phyloP scores from a whole-genome alignment of 2,113 vertebrate genomes.

The Oxyruncus cristatus region DNA sequence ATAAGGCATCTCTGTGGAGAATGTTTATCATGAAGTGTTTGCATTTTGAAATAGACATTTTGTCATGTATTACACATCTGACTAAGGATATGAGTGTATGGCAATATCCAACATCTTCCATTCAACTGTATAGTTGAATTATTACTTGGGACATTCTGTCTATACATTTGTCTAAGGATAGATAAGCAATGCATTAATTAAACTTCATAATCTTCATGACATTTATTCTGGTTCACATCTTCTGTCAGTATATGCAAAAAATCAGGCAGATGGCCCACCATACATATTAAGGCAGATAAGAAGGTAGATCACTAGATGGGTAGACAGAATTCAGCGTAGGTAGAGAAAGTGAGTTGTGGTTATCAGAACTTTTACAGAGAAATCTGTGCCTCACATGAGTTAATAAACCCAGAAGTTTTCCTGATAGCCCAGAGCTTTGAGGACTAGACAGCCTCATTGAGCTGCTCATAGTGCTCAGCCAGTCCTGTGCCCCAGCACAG shows the following conservation, averaged over 20 bases:
- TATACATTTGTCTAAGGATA: neutral
- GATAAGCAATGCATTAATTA: neutral
- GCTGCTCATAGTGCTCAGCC: neutral
- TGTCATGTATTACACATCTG: neutral
- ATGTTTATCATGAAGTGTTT: constrained; percentile 50
- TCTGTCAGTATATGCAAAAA: neutral
- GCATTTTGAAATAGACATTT: constrained; percentile 26
- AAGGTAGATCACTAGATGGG: neutral
- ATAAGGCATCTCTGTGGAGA: constrained; percentile 40
- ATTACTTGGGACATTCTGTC: neutral
- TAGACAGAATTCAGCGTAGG: neutral
- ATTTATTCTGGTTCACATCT: neutral
- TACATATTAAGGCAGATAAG: neutral
- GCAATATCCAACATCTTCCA: neutral
- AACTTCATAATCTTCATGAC: neutral
- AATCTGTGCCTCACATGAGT: neutral
- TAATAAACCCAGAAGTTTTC: neutral
- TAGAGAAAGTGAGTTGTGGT: neutral
- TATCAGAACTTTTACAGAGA: neutral
- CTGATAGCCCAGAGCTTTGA: neutral
- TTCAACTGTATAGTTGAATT: neutral
- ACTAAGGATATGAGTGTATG: neutral
- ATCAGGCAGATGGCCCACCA: neutral
- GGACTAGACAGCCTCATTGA: neutral
- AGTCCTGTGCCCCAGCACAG: neutral